Evolutionary conservation across 2,888 invertebrate genomes (phyloP).

Genomic region (Campoletis raptor): DNA sequence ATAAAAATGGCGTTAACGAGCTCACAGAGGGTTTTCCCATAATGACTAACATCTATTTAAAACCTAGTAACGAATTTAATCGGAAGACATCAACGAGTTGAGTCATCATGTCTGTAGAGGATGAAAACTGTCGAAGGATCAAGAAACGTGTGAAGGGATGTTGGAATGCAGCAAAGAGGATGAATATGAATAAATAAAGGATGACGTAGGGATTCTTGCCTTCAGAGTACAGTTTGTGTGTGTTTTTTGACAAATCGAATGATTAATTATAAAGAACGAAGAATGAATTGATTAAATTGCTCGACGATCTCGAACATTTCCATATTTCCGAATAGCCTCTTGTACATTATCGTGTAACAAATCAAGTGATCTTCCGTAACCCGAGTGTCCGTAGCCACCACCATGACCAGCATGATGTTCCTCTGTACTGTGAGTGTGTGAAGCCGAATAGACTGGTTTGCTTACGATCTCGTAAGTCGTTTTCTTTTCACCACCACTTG

Average conservation of each 20-base stretch:
- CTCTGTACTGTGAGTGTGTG: constrained; percentile 89
- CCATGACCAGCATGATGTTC: constrained; percentile 88
- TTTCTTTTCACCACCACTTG: constrained; percentile 88
- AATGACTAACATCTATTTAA: constrained; percentile 49
- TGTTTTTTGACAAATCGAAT: background rate
- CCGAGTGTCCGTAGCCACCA: constrained; percentile 85
- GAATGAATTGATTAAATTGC: constrained; percentile 72
- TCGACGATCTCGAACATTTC: constrained; percentile 82
- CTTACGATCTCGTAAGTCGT: constrained; percentile 94
- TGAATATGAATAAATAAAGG: constrained; percentile 37
- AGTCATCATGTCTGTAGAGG: background rate
- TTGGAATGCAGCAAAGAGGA: background rate
- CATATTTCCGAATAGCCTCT: constrained; percentile 83
- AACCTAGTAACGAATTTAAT: constrained; percentile 52
- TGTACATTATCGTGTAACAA: constrained; percentile 79
- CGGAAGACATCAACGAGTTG: background rate
- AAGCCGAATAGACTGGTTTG: constrained; percentile 91
- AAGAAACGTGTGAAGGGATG: constrained; percentile 12
- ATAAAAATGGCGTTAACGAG: constrained; percentile 36
- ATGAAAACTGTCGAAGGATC: constrained; percentile 7
- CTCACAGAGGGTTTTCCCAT: constrained; percentile 2
- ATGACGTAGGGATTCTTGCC: constrained; percentile 8
- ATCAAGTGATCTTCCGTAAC: constrained; percentile 87
- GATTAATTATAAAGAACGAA: background rate
- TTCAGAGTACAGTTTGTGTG: background rate